Base-by-base conservation (phyloP, 2,888 invertebrate species). In the Uloborus plumipes region DNA sequence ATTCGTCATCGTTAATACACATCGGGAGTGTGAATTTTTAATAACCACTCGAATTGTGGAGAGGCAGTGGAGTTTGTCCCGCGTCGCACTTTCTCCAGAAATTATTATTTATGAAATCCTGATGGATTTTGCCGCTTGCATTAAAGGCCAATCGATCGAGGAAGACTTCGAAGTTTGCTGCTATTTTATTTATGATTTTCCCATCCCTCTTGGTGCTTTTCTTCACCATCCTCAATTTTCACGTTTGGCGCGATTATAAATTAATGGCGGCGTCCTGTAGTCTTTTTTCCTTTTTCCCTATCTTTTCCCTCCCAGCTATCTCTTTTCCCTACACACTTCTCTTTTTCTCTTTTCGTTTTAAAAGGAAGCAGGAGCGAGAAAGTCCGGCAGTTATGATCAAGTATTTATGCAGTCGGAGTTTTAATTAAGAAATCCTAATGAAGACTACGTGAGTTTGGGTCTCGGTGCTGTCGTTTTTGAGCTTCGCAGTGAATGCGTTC, bases 41-140 rank as follows among this genome's bases (percentile, higher is more conserved):
- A 81, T 81, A 69, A 47, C 66, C 50, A 49, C 65, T 11, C 39
- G 39, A 39, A 39, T 39, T 39, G 39, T 39, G 39, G 39, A 39
- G 39, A 64, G 49, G 64, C n/a, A 39, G 39, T 71, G 66, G 53
- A 75, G 58, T 51, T 65, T 50, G 67, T 61, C n/a, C 67, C 39
- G 67, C 59, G 16, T 49, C 20, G 51, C 55, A 50, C 62, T 70
- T 61, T 58, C 62, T 64, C 15, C 20, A 39, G 39, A 65, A 81
- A 70, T 81, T 81, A 81, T 81, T 81, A 81, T 81, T 81, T 81
- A 81, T 81, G 80, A 75, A 81, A 81, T 81, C 74, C 74, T 81
- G 80, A 81, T 81, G 80, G 73, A 74, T 74, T 64, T 74, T 72
- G 71, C 78, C 53, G 58, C 49, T 61, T 72, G 73, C 79, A 80